A percentile compares a stretch with the other conserved stretches of the same genome.
Evolutionary conservation across 2,888 invertebrate species (phyloP).

Genomic region (Idaea biselata): DNA sequence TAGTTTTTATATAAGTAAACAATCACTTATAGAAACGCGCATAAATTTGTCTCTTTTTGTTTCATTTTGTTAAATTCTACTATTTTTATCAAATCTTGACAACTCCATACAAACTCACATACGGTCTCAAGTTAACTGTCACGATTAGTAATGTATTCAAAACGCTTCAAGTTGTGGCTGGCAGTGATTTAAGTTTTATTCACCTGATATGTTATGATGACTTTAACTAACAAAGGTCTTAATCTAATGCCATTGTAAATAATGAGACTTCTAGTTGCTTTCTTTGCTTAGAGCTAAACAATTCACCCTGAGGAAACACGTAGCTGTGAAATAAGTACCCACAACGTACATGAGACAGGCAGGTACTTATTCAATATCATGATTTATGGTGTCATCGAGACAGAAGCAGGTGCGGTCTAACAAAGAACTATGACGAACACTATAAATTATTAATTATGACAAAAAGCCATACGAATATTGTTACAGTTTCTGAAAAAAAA

Average conservation of each 20-base stretch:
- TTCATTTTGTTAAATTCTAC: too few species aligned
- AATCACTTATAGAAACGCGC: too few species aligned
- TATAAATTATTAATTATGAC: slow-evolving; percentile 80
- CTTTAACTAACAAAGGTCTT: background rate
- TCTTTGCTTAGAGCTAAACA: slow-evolving; percentile 11
- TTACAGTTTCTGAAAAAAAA: slow-evolving; percentile 30
- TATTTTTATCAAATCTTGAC: too few species aligned
- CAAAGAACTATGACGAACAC: slow-evolving; percentile 66
- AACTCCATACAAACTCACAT: too few species aligned
- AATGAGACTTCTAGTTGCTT: background rate
- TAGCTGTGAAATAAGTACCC: background rate
- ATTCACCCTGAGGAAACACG: slow-evolving; percentile 15
- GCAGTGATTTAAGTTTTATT: too few species aligned
- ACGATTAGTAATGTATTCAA: too few species aligned
- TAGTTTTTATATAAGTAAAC: too few species aligned
- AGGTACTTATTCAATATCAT: slow-evolving; percentile 29
- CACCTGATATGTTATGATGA: background rate
- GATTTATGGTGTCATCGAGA: slow-evolving; percentile 59
- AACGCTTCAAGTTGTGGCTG: too few species aligned
- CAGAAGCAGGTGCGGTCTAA: slow-evolving; percentile 71
- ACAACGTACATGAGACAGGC: background rate
- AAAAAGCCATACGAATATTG: slow-evolving; percentile 40
- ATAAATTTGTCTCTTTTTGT: too few species aligned
- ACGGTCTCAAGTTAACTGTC: too few species aligned
- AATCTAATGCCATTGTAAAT: background rate